Evolutionary conservation across 1,140 invertebrate genomes (phyloP), one percentile per base, ranked within the genome.

Genomic region (Camponotus vicinus): DNA sequence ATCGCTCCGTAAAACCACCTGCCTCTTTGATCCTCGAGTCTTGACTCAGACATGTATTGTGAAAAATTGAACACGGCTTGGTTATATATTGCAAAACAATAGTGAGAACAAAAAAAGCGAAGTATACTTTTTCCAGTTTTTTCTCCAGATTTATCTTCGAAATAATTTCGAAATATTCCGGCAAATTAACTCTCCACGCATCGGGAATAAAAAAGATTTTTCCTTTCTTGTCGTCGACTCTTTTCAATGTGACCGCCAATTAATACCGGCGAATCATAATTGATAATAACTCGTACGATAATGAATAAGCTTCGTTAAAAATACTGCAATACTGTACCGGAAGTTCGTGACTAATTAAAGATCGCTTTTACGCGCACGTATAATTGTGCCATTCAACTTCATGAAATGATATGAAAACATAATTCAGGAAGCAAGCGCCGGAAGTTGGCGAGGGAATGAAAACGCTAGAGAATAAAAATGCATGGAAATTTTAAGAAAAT

Each of bases 341-440:
- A 82, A 82, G 18, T 82, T 82, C 67, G 40, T 73, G 34, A 69
- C 77, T 80, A 82, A 82, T 82, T 82, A 82, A 82, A 82, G 18
- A 27, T 40, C 18, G 18, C 79, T 42, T 82, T 82, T 61, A 73
- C 59, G 27, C 79, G 27, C 40, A 13, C 40, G 40, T 61, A 40
- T 73, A 82, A 82, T 45, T 66, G 18, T 73, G 27, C 4, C 52
- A 27, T 71, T 34, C 66, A 4, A 71, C 21, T 57, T 13, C 37
- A 21, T 69, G 55, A 55, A 82, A 73, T 82, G 37, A 73, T 82
- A 73, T 7, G 55, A 73, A 71, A 73, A 82, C 52, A 27, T 27
- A 71, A 82, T 82, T 73, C 40, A 45, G 55, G 42, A 42, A 9
- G 9, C 49, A 71, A 61, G 13, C 18, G 18, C 18, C 11, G 18